These are phyloP conservation scores for Blennius ocellaris DNA, from an alignment of 2,113 vertebrate species.

Conservation along the genomic window DNA sequence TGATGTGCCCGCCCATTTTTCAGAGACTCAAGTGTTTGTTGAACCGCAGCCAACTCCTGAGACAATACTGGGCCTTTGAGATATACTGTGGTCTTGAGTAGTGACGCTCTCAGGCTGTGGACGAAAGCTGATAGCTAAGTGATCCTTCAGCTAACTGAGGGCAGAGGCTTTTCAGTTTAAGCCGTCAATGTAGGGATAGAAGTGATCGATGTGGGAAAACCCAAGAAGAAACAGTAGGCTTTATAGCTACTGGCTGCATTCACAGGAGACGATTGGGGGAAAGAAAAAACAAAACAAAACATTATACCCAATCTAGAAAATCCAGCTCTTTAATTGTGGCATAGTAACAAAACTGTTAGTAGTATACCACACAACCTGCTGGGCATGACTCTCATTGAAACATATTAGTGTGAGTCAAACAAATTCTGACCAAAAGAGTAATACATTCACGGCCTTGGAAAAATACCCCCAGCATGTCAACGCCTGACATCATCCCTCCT, in stretches of 20 bases:
- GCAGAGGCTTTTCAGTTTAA: slow-evolving; percentile 50
- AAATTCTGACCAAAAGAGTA: slow-evolving; percentile 35
- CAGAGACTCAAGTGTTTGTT: slow-evolving; percentile 65
- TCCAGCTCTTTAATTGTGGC: background rate
- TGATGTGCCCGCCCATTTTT: slow-evolving; percentile 69
- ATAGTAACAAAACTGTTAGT: background rate
- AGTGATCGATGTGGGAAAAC: slow-evolving; percentile 63
- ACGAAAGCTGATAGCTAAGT: slow-evolving; percentile 66
- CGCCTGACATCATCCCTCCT: slow-evolving; percentile 74
- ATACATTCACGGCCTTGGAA: slow-evolving; percentile 68
- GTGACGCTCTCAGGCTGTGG: slow-evolving; percentile 60
- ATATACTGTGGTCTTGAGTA: slow-evolving; percentile 69
- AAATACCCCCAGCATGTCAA: slow-evolving; percentile 50
- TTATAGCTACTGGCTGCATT: slow-evolving; percentile 41
- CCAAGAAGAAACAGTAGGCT: slow-evolving; percentile 37
- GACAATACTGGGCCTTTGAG: slow-evolving; percentile 63
- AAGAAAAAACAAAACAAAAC: background rate
- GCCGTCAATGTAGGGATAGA: slow-evolving; percentile 48
- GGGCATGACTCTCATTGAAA: background rate
- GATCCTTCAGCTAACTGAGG: slow-evolving; percentile 63
- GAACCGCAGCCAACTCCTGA: slow-evolving; percentile 60
- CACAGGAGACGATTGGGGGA: slow-evolving; percentile 5
- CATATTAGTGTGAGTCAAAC: background rate
- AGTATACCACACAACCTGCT: background rate
- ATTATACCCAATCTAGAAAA: background rate